Conservation (phyloP, 2,113 vertebrate species). For the Gymnarchus niloticus region DNA sequence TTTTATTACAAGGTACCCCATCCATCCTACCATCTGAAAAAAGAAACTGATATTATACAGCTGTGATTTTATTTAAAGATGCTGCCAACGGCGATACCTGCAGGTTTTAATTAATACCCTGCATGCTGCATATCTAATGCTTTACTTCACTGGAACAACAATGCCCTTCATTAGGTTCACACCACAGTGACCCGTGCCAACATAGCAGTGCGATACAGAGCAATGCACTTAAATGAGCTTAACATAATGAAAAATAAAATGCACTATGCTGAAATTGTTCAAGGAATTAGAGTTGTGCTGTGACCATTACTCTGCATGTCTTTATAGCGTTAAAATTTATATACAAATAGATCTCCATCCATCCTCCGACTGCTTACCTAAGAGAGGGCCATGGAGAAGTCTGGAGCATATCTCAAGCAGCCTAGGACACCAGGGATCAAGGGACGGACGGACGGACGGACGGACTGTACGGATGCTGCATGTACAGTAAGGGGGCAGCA, state of each 20-base stretch:
- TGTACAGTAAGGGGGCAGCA: too few species aligned
- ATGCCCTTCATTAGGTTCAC: constrained; percentile 14
- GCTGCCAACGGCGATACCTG: constrained; percentile 6
- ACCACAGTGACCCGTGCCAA: not conserved
- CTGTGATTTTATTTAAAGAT: not conserved
- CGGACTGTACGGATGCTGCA: too few species aligned
- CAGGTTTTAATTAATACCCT: constrained; percentile 26
- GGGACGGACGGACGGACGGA: too few species aligned
- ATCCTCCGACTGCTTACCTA: not conserved
- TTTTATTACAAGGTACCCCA: constrained; percentile 1
- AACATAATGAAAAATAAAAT: not conserved
- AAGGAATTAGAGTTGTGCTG: not conserved
- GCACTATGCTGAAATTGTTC: not conserved
- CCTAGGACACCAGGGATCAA: not conserved
- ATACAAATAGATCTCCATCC: not conserved
- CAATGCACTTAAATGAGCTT: not conserved
- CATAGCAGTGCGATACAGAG: not conserved
- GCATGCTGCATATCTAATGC: constrained; percentile 4
- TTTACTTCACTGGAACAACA: constrained; percentile 3
- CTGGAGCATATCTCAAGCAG: not conserved
- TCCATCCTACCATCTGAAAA: not conserved
- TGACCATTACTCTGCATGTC: not conserved
- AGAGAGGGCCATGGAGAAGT: not conserved
- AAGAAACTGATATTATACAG: not conserved
- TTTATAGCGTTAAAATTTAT: not conserved